Conservation (phyloP, 2,113 vertebrate species). For the Actenoides lindsayi region DNA sequence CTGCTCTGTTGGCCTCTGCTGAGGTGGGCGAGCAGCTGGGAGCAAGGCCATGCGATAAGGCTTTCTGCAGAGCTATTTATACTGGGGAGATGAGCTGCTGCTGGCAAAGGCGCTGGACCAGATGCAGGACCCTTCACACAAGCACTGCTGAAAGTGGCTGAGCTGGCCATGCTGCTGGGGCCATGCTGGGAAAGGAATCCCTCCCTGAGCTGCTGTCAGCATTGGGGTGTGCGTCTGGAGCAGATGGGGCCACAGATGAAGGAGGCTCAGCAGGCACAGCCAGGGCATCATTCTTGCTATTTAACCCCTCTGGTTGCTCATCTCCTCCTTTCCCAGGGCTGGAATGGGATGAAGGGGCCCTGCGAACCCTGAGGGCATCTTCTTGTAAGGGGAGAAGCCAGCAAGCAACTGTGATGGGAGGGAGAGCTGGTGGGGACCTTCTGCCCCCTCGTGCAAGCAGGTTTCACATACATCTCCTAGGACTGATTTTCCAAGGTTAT, state of each 20-base stretch:
- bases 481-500: background rate
- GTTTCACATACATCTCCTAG: background rate
- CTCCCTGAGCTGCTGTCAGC: accelerated
- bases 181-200: background rate
- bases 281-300: background rate
- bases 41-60: background rate
- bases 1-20: accelerated
- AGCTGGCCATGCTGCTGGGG: background rate
- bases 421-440: background rate
- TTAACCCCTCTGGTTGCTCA: background rate
- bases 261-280: background rate
- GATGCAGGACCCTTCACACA: background rate
- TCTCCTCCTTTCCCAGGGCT: background rate
- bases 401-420: accelerated
- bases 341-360: accelerated
- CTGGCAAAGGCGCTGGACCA: background rate
- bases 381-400: background rate
- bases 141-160: background rate
- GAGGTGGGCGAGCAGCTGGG: background rate
- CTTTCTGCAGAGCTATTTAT: background rate
- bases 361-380: background rate
- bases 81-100: background rate
- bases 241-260: background rate
- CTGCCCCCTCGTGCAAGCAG: background rate
- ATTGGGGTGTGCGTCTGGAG: accelerated